Conservation (phyloP, 37 sponge, comb jelly and placozoan genomes). For the Beroe forskalii region DNA sequence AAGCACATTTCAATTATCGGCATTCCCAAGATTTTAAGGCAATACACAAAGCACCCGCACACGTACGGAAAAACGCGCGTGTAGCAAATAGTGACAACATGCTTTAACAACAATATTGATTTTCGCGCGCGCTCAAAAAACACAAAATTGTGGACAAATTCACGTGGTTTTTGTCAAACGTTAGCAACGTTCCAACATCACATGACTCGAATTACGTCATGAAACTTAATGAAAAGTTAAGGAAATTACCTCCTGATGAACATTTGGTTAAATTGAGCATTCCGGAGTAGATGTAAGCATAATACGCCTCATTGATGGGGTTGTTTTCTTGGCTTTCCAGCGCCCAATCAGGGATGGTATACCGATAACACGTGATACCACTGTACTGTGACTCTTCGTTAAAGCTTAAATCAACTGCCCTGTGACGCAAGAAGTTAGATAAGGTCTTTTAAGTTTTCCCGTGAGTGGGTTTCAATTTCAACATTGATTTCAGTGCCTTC, state of each 20-base stretch:
- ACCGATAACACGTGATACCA: background rate
- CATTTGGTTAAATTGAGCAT: constrained; percentile 42
- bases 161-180: no score
- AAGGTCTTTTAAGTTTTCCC: no score
- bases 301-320: constrained; percentile 32
- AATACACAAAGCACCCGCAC: no score
- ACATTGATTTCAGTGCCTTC: no score
- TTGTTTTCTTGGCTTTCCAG: background rate
- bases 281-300: constrained; percentile 38
- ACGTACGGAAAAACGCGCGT: background rate
- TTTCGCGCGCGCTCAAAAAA: constrained; percentile 30
- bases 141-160: background rate
- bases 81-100: background rate
- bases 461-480: no score
- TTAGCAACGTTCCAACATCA: no score
- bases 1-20: no score
- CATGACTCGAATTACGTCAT: no score
- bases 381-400: background rate
- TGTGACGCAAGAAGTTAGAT: no score
- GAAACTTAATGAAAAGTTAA: no score
- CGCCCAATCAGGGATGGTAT: constrained; percentile 11
- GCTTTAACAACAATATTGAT: background rate
- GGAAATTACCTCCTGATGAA: background rate
- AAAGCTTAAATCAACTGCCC: background rate
- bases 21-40: no score